These are phyloP conservation scores for Megamerina dolium DNA, from an alignment of 2,888 invertebrate species.

Conservation along the genomic window DNA sequence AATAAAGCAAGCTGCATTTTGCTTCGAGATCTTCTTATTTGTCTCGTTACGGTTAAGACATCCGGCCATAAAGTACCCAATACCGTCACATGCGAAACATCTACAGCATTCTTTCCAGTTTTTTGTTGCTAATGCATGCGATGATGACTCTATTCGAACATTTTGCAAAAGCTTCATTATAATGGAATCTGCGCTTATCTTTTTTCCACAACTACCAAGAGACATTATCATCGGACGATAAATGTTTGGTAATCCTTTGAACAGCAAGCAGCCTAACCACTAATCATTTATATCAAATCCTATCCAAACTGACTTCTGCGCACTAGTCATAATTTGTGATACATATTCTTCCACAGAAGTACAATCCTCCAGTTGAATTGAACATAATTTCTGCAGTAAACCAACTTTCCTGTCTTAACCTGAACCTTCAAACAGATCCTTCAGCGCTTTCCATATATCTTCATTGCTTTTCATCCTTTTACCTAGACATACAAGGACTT, in stretches of 20 bases:
- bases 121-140: slow-evolving; percentile 1
- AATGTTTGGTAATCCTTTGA: neutral
- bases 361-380: slow-evolving; percentile 2
- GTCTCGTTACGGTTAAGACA: neutral
- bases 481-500: neutral
- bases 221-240: no score
- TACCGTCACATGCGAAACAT: no score
- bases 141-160: neutral
- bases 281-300: neutral
- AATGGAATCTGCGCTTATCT: slow-evolving; percentile 1
- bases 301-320: neutral
- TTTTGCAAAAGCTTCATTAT: neutral
- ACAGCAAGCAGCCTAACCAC: neutral
- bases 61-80: no score
- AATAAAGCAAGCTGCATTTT: no score
- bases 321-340: neutral
- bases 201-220: no score
- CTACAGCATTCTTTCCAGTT: no score
- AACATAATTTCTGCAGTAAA: slow-evolving; percentile 4
- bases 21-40: no score
- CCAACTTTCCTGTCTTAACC: slow-evolving; percentile 3
- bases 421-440: neutral
- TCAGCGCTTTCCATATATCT: no score
- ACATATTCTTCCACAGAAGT: slow-evolving; percentile 2
- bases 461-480: no score